These are phyloP conservation scores for Piaya cayana DNA, from an alignment of 2,113 vertebrate species.

Conservation along the genomic window DNA sequence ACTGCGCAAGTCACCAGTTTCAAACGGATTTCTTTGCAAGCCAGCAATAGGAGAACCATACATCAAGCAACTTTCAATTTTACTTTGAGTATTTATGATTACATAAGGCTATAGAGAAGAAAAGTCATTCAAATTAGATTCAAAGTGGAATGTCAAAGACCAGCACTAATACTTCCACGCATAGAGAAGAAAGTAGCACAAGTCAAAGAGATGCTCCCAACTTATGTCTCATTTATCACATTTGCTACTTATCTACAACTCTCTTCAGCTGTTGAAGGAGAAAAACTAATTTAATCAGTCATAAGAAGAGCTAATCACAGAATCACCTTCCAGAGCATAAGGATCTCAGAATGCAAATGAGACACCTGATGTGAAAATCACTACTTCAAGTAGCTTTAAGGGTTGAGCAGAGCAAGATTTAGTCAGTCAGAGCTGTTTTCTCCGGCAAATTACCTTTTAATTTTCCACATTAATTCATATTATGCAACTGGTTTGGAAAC, in stretches of 20 bases:
- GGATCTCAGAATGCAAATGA: not conserved
- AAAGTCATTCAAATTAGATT: not conserved
- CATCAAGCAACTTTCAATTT: not conserved
- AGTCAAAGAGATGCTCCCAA: not conserved
- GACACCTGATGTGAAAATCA: not conserved
- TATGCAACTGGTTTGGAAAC: slow-evolving; percentile 16
- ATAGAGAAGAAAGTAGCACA: not conserved
- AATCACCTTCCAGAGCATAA: not conserved
- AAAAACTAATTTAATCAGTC: slow-evolving; percentile 1
- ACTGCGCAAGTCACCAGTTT: not conserved
- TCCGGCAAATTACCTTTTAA: not conserved
- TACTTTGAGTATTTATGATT: not conserved
- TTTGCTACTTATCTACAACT: not conserved
- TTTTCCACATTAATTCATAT: slow-evolving; percentile 5
- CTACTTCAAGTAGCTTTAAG: not conserved
- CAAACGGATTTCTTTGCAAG: not conserved
- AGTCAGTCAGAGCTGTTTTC: slow-evolving; percentile 9
- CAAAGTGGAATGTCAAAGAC: not conserved
- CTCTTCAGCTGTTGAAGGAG: not conserved
- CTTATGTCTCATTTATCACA: not conserved
- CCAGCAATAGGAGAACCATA: not conserved
- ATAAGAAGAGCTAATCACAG: not conserved
- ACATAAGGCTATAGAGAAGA: not conserved
- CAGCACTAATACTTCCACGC: not conserved
- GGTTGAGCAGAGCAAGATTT: not conserved